Conservation (phyloP, 2,113 vertebrate species). For the Pogona vitticeps region DNA sequence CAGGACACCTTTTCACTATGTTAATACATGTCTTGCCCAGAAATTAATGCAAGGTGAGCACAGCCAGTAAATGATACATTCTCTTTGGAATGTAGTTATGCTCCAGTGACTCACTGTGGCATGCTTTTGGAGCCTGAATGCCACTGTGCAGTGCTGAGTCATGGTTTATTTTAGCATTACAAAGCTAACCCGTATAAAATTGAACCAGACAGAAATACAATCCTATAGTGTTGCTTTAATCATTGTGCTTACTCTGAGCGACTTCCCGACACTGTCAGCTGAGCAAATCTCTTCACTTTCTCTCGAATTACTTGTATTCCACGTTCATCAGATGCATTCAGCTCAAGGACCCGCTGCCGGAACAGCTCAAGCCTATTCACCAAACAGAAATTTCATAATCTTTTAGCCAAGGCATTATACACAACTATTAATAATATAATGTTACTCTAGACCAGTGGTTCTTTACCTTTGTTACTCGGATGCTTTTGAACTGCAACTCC, state of each 20-base stretch:
- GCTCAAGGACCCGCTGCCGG: slow-evolving; percentile 91
- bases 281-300: slow-evolving; percentile 96
- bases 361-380: slow-evolving; percentile 87
- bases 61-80: neutral
- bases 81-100: neutral
- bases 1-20: neutral
- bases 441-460: no score
- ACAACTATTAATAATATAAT: neutral
- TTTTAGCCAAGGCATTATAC: neutral
- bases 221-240: neutral
- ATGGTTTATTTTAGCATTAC: slow-evolving; percentile 36
- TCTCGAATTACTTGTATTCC: slow-evolving; percentile 96
- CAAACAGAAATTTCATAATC: neutral
- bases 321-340: slow-evolving; percentile 97
- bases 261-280: slow-evolving; percentile 89
- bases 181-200: slow-evolving; percentile 17
- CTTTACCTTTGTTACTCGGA: no score
- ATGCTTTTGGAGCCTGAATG: neutral
- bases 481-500: no score
- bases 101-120: neutral
- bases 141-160: slow-evolving; percentile 20
- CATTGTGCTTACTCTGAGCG: slow-evolving; percentile 88
- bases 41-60: slow-evolving; percentile 20
- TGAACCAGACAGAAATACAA: slow-evolving; percentile 11
- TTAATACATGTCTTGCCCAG: neutral